Evolutionary conservation across 2,888 invertebrate species (phyloP).

Genomic region (Auanema sp.): DNA sequence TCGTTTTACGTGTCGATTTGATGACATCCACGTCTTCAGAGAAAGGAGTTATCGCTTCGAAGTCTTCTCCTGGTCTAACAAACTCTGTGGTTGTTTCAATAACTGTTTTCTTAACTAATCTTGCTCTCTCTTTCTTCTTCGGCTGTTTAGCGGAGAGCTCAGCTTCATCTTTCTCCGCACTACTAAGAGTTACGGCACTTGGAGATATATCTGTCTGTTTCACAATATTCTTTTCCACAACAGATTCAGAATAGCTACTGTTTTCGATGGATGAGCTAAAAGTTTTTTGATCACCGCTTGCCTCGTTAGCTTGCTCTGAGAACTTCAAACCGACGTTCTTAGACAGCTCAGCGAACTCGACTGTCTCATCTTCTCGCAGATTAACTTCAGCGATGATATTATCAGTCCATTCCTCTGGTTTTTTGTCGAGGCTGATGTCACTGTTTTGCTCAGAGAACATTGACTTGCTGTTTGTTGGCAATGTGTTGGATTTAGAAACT

Average conservation of each 20-base stretch:
- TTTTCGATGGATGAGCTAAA: too few relatives aligned
- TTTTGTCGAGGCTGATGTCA: too few relatives aligned
- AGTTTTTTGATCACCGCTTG: too few relatives aligned
- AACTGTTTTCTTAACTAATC: neutral
- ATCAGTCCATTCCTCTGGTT: too few relatives aligned
- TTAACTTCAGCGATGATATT: too few relatives aligned
- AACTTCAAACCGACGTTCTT: too few relatives aligned
- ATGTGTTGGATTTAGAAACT: too few relatives aligned
- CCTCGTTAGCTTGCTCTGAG: too few relatives aligned
- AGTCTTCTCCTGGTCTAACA: neutral
- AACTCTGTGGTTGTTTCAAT: neutral
- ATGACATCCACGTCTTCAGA: neutral
- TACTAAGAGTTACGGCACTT: neutral
- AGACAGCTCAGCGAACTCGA: too few relatives aligned
- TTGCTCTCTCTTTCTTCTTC: conserved; percentile 1
- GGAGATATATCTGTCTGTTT: conserved; percentile 1
- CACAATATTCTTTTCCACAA: neutral
- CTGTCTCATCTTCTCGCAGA: too few relatives aligned
- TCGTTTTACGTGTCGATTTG: neutral
- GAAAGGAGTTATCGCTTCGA: neutral
- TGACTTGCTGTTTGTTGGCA: too few relatives aligned
- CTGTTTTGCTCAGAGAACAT: too few relatives aligned
- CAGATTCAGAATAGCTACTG: neutral
- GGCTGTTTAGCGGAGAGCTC: neutral
- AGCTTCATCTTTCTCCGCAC: conserved; percentile 1